Evolutionary conservation across 2,797 vertebrate genomes (phyloP), one percentile per base, ranked within the genome.

Genomic region (Tangara arthus): DNA sequence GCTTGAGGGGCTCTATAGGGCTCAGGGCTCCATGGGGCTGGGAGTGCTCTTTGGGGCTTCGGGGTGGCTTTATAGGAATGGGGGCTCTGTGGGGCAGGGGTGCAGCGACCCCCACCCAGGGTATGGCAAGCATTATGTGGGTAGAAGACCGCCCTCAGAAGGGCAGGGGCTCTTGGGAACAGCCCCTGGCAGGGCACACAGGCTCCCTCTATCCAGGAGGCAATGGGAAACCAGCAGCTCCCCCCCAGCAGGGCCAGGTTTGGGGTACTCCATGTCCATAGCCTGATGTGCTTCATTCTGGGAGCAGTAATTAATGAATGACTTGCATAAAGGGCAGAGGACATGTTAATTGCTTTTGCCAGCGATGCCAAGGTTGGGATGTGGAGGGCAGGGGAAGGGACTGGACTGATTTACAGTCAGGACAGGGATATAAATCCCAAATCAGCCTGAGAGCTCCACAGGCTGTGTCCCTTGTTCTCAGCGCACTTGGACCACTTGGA

Each of bases 51-150:
- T 4, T 61, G 15, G 23, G 13, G 9, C 3, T 15, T 26, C 23
- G 30, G 12, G 23, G n/a, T n/a, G 14, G 11, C 19, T 63, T 9
- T 44, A 12, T 8, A 10, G 42, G 16, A 5, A 1, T 59, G 6
- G 6, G 37, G 19, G 11, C 6, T 53, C 12, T 14, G 3, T 16
- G 11, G 46, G 12, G 24, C 16, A 4, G 6, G 9, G 8, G 6
- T 24, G 15, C 23, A 8, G 11, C 1, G 6, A 35, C 3, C 8
- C 16, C 50, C 11, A 1, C 3, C 4, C 4, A 9, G 12, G 52
- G 16, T 19, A n/a, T 16, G 12, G 27, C 11, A 6, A 50, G n/a
- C 30, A 24, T 18, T 47, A 0, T 6, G 5, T 7, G 50, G 6
- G 5, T 30, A 14, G 15, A 50, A 68, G 15, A 7, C 6, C 41